Evolutionary conservation across 2,888 invertebrate genomes (phyloP).

Genomic region (Metallyticus violacea): DNA sequence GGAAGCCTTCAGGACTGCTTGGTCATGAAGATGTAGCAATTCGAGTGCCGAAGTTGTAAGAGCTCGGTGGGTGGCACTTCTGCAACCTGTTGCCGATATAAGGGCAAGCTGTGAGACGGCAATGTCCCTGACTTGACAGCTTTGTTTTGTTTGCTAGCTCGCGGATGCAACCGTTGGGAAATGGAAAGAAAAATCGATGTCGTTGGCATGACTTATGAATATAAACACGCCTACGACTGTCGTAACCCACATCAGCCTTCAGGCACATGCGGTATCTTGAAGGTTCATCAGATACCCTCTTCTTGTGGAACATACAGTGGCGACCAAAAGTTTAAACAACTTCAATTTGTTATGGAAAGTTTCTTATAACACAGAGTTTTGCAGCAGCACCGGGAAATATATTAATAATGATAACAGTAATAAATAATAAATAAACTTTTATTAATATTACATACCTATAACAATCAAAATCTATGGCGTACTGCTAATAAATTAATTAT

Average conservation of each 20-base stretch:
- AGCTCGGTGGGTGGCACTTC: background rate
- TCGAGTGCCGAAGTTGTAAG: background rate
- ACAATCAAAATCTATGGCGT: too few relatives aligned
- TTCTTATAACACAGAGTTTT: too few relatives aligned
- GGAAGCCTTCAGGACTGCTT: too few relatives aligned
- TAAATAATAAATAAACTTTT: too few relatives aligned
- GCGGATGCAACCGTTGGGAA: background rate
- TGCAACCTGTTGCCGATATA: background rate
- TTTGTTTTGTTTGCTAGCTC: background rate
- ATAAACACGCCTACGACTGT: background rate
- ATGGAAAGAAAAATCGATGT: background rate
- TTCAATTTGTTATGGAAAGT: too few relatives aligned
- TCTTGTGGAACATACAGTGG: background rate
- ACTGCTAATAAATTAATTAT: too few relatives aligned
- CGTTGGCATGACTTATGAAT: background rate
- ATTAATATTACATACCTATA: too few relatives aligned
- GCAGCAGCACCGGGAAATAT: too few relatives aligned
- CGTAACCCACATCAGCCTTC: background rate
- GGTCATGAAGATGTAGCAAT: background rate
- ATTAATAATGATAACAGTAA: too few relatives aligned
- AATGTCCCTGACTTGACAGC: background rate
- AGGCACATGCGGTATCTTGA: background rate
- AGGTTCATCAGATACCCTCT: background rate
- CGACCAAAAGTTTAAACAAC: background rate
- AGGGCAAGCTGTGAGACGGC: too few relatives aligned